Conservation (phyloP, 1,140 invertebrate species). For the Brachionus rotundiformis region DNA sequence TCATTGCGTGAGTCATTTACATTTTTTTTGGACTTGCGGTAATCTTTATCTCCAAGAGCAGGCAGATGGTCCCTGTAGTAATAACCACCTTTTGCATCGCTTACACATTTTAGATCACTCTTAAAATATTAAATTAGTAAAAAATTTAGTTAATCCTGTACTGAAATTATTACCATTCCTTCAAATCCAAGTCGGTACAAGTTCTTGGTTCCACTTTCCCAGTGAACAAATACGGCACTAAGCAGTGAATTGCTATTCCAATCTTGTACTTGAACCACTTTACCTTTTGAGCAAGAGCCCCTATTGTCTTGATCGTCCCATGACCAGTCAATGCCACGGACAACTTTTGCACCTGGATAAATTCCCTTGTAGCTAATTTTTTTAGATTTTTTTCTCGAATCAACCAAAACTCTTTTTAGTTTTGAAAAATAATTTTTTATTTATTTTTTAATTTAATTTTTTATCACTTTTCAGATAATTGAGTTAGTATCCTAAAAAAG, state of each 20-base stretch:
- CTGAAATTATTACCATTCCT: slow-evolving; percentile 75
- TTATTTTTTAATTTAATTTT: too few species aligned
- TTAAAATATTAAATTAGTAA: slow-evolving; percentile 54
- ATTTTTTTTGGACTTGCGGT: slow-evolving; percentile 6
- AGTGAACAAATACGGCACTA: slow-evolving; percentile 91
- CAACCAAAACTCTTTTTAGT: slow-evolving; percentile 72
- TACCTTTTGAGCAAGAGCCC: slow-evolving; percentile 79
- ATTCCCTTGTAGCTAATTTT: slow-evolving; percentile 87
- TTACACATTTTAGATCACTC: slow-evolving; percentile 93
- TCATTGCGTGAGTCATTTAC: not conserved
- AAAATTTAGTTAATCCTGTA: not conserved
- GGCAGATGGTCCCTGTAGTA: slow-evolving; percentile 94
- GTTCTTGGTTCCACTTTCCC: slow-evolving; percentile 97
- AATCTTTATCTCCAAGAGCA: slow-evolving; percentile 71
- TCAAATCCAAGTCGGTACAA: slow-evolving; percentile 96
- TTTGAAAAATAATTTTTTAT: slow-evolving; percentile 32
- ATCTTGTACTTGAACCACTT: slow-evolving; percentile 95
- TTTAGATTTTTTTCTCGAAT: slow-evolving; percentile 88
- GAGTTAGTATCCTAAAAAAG: slow-evolving; percentile 84
- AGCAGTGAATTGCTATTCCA: slow-evolving; percentile 93
- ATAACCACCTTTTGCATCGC: slow-evolving; percentile 92
- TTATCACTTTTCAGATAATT: slow-evolving; percentile 81
- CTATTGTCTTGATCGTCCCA: slow-evolving; percentile 96
- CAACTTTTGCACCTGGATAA: slow-evolving; percentile 79
- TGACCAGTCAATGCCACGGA: slow-evolving; percentile 76